Percentiles rank a stretch among this genome's conserved stretches.
Conservation (phyloP, 2,888 invertebrate species). For the Drosophila melanosoma region DNA sequence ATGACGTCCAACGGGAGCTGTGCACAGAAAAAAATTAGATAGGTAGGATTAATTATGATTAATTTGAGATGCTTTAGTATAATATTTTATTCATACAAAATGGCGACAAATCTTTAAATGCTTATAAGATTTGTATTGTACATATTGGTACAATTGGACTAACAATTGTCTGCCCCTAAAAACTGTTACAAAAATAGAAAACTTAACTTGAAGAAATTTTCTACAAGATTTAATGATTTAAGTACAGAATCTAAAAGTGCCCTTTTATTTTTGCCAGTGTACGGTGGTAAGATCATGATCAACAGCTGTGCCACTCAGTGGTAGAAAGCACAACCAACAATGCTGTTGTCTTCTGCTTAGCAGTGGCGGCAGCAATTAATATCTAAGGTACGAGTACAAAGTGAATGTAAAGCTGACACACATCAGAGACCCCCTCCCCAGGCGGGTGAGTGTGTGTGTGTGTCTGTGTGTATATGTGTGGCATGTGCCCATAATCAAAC, state of each 20-base stretch:
- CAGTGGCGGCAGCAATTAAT: conserved; percentile 67
- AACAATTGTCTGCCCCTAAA: too few species aligned
- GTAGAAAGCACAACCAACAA: conserved; percentile 52
- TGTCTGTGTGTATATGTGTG: conserved; percentile 7
- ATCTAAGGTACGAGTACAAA: conserved; percentile 76
- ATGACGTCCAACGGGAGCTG: not conserved
- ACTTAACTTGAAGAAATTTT: not conserved
- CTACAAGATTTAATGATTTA: not conserved
- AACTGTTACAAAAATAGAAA: not conserved
- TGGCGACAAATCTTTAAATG: not conserved
- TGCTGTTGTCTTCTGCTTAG: conserved; percentile 34
- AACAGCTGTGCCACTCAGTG: conserved; percentile 38
- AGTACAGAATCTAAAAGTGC: too few species aligned
- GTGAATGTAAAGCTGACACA: conserved; percentile 79
- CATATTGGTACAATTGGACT: too few species aligned
- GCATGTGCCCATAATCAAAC: conserved; percentile 47
- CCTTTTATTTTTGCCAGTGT: conserved; percentile 4
- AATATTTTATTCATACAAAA: too few species aligned
- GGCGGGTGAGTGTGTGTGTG: not conserved
- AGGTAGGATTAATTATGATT: not conserved
- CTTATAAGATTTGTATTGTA: not conserved
- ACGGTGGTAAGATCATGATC: conserved; percentile 18
- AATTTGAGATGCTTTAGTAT: not conserved
- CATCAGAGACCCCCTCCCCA: conserved; percentile 47
- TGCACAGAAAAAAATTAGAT: not conserved